Conservation (phyloP, 1,140 invertebrate genomes). For the Pogonomyrmex barbatus region DNA sequence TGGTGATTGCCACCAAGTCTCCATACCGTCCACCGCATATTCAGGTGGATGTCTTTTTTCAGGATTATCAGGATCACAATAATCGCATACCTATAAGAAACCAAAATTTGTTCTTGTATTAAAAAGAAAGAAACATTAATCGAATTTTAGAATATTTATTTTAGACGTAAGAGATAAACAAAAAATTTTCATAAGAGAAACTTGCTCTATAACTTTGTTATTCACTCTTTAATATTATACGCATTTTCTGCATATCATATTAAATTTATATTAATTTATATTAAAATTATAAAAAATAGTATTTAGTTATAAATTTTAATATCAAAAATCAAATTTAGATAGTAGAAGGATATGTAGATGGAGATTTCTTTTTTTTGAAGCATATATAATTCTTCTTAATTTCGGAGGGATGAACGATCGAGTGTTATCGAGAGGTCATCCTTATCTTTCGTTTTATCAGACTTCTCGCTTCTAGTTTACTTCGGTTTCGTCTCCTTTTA, state of each 20-base stretch:
- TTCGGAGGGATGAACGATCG: constrained; percentile 60
- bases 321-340: neutral
- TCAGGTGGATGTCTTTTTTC: constrained; percentile 94
- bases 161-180: neutral
- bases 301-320: neutral
- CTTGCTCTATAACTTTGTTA: neutral
- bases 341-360: neutral
- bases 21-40: constrained; percentile 97
- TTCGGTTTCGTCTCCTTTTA: constrained; percentile 57
- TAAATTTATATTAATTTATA: neutral
- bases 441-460: constrained; percentile 71
- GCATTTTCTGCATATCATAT: neutral
- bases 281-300: neutral
- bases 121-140: neutral
- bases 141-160: neutral
- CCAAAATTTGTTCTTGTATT: neutral
- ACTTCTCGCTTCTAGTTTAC: constrained; percentile 64
- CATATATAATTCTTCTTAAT: constrained; percentile 62
- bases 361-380: constrained; percentile 56
- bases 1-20: constrained; percentile 99
- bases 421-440: constrained; percentile 76
- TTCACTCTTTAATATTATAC: neutral
- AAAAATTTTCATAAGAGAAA: neutral
- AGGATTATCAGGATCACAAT: constrained; percentile 92
- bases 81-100: constrained; percentile 95